A percentile compares a stretch with the other conserved stretches of the same genome.
phyloP scores from a whole-genome alignment of 2,888 invertebrate species.

The Drosophila paucipuncta region DNA sequence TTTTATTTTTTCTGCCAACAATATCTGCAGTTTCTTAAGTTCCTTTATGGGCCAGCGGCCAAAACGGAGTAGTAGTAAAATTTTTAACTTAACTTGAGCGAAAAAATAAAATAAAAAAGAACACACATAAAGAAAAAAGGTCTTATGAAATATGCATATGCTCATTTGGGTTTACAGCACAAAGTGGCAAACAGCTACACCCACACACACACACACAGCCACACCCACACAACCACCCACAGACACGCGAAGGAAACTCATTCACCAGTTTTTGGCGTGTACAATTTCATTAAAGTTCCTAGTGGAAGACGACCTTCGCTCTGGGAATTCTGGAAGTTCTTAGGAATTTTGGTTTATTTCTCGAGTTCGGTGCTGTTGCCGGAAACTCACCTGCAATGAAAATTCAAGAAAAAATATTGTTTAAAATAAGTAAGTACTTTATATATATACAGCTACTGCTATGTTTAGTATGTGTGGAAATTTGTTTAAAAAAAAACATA shows the following conservation, averaged over 20 bases:
- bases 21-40: slow-evolving; percentile 57
- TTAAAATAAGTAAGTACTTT: not conserved
- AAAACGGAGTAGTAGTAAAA: slow-evolving; percentile 65
- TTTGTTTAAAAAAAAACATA: not conserved
- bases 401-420: not conserved
- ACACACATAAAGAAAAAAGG: slow-evolving; percentile 54
- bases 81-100: slow-evolving; percentile 64
- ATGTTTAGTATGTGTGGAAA: not conserved
- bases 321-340: slow-evolving; percentile 57
- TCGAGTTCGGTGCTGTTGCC: not conserved
- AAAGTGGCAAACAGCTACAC: slow-evolving; percentile 35
- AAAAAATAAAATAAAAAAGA: slow-evolving; percentile 28
- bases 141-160: slow-evolving; percentile 78
- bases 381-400: slow-evolving; percentile 34
- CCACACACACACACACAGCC: slow-evolving; percentile 17
- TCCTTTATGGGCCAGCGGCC: slow-evolving; percentile 50
- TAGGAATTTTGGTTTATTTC: not conserved
- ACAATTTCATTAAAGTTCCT: slow-evolving; percentile 67
- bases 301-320: slow-evolving; percentile 46
- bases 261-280: slow-evolving; percentile 38
- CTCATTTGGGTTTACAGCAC: slow-evolving; percentile 63
- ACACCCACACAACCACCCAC: slow-evolving; percentile 8
- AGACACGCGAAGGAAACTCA: slow-evolving; percentile 12
- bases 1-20: slow-evolving; percentile 33
- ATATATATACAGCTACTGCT: not conserved